Percentiles rank a stretch among this genome's conserved stretches.
phyloP scores from a whole-genome alignment of 2,888 invertebrate species.

The Chorisops tibialis region DNA sequence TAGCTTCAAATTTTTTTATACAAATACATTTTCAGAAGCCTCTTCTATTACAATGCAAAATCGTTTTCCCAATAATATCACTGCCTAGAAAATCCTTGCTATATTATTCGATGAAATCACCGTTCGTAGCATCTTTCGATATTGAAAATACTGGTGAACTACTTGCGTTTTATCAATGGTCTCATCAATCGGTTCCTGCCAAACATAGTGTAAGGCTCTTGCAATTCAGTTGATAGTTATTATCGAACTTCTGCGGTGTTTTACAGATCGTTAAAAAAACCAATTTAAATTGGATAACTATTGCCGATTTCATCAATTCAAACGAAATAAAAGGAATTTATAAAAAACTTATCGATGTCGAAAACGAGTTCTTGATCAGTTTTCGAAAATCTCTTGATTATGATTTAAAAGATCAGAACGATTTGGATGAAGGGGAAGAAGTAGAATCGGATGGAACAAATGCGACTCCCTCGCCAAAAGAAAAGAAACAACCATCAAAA shows the following conservation, averaged over 20 bases:
- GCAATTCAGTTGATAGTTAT: neutral
- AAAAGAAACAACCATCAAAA: neutral
- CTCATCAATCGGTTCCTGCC: neutral
- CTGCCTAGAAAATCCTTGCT: neutral
- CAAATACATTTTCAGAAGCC: slow-evolving; percentile 8
- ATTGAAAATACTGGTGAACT: slow-evolving; percentile 23
- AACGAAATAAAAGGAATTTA: neutral
- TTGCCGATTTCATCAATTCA: neutral
- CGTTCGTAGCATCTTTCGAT: slow-evolving; percentile 12
- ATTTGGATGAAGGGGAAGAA: slow-evolving; percentile 1
- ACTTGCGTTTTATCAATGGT: slow-evolving; percentile 22
- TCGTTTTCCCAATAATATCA: slow-evolving; percentile 15
- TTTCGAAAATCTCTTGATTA: slow-evolving; percentile 3
- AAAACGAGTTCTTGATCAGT: slow-evolving; percentile 15
- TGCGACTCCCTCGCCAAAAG: neutral
- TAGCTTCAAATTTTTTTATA: neutral
- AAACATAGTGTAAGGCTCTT: neutral
- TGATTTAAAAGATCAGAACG: slow-evolving; percentile 1
- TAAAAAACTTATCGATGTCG: slow-evolving; percentile 6
- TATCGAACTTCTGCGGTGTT: too few species aligned
- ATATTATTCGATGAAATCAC: slow-evolving; percentile 6
- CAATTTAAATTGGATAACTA: too few species aligned
- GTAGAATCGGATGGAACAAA: neutral
- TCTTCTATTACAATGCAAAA: slow-evolving; percentile 3
- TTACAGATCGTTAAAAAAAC: too few species aligned